These are phyloP conservation scores for Nymphalis urticae DNA, from an alignment of 2,888 invertebrate species.

Conservation along the genomic window DNA sequence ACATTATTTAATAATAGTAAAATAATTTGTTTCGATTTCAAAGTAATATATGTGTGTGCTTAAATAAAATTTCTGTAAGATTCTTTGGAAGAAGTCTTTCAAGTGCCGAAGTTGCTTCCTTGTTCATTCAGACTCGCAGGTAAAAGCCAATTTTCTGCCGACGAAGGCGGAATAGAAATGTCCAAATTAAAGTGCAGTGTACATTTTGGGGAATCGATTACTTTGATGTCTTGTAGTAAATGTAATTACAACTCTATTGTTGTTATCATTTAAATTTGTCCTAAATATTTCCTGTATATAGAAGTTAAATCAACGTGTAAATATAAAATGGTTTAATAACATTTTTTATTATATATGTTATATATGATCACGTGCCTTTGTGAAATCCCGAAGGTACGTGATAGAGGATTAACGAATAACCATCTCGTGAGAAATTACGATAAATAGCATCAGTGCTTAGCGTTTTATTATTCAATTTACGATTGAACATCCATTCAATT, in stretches of 20 bases:
- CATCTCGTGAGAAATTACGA: conserved; percentile 1
- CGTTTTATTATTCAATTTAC: too few species aligned
- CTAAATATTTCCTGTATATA: too few species aligned
- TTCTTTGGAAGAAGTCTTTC: conserved; percentile 9
- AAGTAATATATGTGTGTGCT: not conserved
- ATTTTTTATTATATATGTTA: too few species aligned
- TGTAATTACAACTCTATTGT: too few species aligned
- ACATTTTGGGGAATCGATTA: conserved; percentile 15
- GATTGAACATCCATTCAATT: too few species aligned
- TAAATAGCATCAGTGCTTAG: not conserved
- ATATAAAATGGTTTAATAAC: too few species aligned
- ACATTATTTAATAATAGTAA: not conserved
- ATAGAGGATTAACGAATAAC: not conserved
- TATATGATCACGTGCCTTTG: too few species aligned
- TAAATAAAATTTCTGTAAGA: conserved; percentile 3
- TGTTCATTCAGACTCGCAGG: conserved; percentile 17
- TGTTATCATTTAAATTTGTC: too few species aligned
- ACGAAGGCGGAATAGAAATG: conserved; percentile 20
- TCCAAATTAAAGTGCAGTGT: conserved; percentile 17
- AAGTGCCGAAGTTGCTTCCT: conserved; percentile 11
- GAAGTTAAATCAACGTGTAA: too few species aligned
- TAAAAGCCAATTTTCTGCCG: conserved; percentile 18
- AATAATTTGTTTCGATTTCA: not conserved
- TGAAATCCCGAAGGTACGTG: too few species aligned
- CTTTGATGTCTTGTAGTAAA: not conserved